Evolutionary conservation across 2,888 invertebrate genomes (phyloP).

Genomic region (Pemphredon lugubris): DNA sequence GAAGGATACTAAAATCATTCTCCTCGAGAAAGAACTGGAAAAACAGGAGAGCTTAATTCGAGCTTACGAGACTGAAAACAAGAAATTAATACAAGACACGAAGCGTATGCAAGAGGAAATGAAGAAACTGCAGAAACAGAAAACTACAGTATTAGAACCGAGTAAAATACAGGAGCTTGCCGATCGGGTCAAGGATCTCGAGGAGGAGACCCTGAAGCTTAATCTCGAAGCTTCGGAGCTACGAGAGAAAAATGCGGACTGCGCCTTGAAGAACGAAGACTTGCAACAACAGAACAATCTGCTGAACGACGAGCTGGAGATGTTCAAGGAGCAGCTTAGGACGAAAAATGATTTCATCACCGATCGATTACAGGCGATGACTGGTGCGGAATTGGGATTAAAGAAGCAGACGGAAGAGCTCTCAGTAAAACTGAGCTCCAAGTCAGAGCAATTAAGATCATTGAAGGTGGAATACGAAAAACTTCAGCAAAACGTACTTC

Average conservation of each 20-base stretch:
- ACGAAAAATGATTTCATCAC: constrained; percentile 77
- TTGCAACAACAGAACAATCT: constrained; percentile 73
- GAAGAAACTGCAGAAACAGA: constrained; percentile 68
- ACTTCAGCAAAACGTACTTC: constrained; percentile 71
- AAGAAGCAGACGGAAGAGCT: constrained; percentile 76
- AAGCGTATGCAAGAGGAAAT: constrained; percentile 74
- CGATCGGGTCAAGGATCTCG: constrained; percentile 75
- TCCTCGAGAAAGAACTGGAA: constrained; percentile 74
- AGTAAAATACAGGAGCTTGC: constrained; percentile 67
- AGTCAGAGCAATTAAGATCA: constrained; percentile 74
- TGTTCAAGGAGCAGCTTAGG: constrained; percentile 77
- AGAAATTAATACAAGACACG: constrained; percentile 73
- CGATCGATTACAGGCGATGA: constrained; percentile 74
- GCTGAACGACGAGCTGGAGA: constrained; percentile 74
- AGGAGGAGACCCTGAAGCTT: constrained; percentile 73
- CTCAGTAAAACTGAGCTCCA: constrained; percentile 74
- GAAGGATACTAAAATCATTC: constrained; percentile 65
- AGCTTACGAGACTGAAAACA: constrained; percentile 77
- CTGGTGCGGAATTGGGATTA: constrained; percentile 71
- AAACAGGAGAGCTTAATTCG: constrained; percentile 76
- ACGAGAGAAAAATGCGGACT: constrained; percentile 73
- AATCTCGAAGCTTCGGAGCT: constrained; percentile 73
- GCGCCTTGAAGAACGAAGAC: constrained; percentile 73
- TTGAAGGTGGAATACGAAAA: constrained; percentile 73
- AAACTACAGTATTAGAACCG: constrained; percentile 52